Evolutionary conservation across 2,113 vertebrate species (phyloP), one percentile per base, ranked within the genome.

Genomic region (Spilogale gracilis): DNA sequence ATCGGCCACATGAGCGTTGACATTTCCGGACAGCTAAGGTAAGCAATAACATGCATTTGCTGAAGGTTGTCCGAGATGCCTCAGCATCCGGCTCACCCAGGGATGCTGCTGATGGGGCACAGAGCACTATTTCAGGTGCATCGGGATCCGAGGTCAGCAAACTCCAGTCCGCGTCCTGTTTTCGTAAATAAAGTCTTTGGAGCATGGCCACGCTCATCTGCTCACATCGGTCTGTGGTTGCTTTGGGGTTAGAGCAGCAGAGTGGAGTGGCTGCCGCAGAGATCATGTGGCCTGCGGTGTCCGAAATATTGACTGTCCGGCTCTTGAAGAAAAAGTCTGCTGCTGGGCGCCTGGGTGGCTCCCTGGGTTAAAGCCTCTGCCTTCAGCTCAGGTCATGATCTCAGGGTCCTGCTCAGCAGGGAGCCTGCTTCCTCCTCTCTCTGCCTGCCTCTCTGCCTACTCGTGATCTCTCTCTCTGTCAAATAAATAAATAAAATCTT

Each of bases 21-120:
- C 45, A 60, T 98, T 52, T 98, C 96, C 0, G 96, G 98, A 88
- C 9, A 30, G 13, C 65, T 96, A 32, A 81, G 96, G 98, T 98
- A 93, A 30, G 91, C 82, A 38, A 27, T 16, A 48, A 9, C 54
- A 27, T 16, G 32, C 3, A 18, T 12, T 63, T 23, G 16, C 60
- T 61, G 23, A 18, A 32, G 38, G 65, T 27, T 45, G 52, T 60
- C 43, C 38, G 20, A 67, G 14, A 21, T 3, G 58, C 74, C n/a
- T 82, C 6, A 0, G 30, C 60, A 69, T 23, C 18, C 43, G 38
- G 71, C 20, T 32, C 43, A 52, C 7, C 16, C 48, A 81, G 14
- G 16, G 61, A 27, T 1, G 4, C 58, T 58, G n/a, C 65, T 14
- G 3, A 67, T 7, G 11, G 25, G 54, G 17, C 83, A 14, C 0